Conservation (phyloP, 1,140 invertebrate genomes). For the Bombus terrestris region DNA sequence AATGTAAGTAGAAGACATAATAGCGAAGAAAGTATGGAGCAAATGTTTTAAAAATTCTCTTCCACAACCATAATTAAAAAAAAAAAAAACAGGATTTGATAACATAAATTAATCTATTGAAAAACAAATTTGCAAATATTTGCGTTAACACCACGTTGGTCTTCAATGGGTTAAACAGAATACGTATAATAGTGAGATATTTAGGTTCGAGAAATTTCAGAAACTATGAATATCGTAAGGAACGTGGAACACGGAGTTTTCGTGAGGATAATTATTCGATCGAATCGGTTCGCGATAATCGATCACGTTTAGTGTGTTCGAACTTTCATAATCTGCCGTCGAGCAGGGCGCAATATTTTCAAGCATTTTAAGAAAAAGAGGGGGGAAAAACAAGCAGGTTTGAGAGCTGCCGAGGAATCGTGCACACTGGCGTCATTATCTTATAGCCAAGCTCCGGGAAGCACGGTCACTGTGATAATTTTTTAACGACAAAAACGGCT, state of each 20-base stretch:
- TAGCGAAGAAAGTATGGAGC: not conserved
- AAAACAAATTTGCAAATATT: not conserved
- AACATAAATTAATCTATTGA: not conserved
- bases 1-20: not conserved
- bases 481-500: conserved; percentile 18
- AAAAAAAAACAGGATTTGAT: not conserved
- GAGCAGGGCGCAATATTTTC: not conserved
- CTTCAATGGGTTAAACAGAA: not conserved
- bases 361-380: not conserved
- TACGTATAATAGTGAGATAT: not conserved
- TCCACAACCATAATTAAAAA: not conserved
- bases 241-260: not conserved
- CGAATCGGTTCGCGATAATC: not conserved
- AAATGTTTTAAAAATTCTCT: no score
- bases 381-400: not conserved
- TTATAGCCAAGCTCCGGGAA: conserved; percentile 20
- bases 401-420: not conserved
- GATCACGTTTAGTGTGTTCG: not conserved
- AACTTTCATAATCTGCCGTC: not conserved
- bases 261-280: not conserved
- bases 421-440: conserved; percentile 19
- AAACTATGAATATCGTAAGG: not conserved
- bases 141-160: not conserved
- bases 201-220: not conserved
- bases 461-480: conserved; percentile 39